Conservation (phyloP, 1,140 invertebrate species). For the Meteorus sp. region DNA sequence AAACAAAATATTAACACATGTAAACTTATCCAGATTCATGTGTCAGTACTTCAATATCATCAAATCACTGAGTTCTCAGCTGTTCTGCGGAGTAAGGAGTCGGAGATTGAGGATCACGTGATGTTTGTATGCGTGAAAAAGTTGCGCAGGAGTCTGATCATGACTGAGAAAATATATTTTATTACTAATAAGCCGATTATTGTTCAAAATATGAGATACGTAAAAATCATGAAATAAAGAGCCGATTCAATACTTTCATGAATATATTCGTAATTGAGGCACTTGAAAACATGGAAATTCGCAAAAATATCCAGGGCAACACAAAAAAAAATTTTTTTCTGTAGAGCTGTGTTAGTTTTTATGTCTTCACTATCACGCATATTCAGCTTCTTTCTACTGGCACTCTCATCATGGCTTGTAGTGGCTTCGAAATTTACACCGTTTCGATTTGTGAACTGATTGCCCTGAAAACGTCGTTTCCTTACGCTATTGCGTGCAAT, state of each 20-base stretch:
- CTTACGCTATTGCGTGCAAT: too few species aligned
- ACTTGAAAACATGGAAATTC: slow-evolving; percentile 3
- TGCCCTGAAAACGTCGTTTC: too few species aligned
- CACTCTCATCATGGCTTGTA: too few species aligned
- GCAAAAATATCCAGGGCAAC: slow-evolving; percentile 1
- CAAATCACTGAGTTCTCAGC: slow-evolving; percentile 11
- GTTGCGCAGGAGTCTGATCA: slow-evolving; percentile 5
- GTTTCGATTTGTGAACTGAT: too few species aligned
- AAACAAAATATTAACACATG: slow-evolving; percentile 14
- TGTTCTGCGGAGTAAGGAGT: slow-evolving; percentile 6
- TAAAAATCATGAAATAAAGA: background rate
- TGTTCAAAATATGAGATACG: slow-evolving; percentile 5
- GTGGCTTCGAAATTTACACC: too few species aligned
- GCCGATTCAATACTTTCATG: slow-evolving; percentile 1
- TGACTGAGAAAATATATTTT: slow-evolving; percentile 1
- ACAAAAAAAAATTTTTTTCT: too few species aligned
- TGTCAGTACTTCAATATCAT: slow-evolving; percentile 17
- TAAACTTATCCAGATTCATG: slow-evolving; percentile 12
- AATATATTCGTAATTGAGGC: slow-evolving; percentile 2
- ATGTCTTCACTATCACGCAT: too few species aligned
- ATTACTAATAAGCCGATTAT: slow-evolving; percentile 5
- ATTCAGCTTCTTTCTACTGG: too few species aligned
- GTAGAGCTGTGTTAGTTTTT: too few species aligned
- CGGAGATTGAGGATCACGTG: slow-evolving; percentile 5
- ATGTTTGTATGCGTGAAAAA: slow-evolving; percentile 11